Percentiles rank a stretch among this genome's conserved stretches.
Evolutionary conservation across 2,888 invertebrate genomes (phyloP).

Genomic region (Papilio gigon): DNA sequence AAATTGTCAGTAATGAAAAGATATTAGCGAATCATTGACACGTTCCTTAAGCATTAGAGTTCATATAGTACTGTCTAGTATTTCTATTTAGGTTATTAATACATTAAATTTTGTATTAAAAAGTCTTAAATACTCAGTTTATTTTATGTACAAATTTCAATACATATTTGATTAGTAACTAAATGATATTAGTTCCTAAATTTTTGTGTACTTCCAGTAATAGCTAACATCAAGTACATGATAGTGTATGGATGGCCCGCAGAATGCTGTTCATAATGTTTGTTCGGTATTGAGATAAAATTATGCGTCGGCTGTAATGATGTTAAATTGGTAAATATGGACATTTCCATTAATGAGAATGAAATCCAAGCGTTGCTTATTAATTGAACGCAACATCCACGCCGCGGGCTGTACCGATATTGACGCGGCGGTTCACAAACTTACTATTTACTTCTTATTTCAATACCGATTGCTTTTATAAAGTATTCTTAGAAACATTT

Average conservation of each 20-base stretch:
- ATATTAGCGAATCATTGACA: neutral
- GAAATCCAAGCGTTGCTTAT: conserved; percentile 42
- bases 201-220: neutral
- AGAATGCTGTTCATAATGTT: conserved; percentile 18
- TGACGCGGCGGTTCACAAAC: conserved; percentile 39
- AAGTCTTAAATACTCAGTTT: too few relatives aligned
- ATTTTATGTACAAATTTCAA: too few relatives aligned
- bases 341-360: conserved; percentile 47
- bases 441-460: conserved; percentile 35
- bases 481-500: conserved; percentile 24
- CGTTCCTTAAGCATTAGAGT: neutral
- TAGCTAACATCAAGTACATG: neutral
- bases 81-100: too few relatives aligned
- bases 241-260: conserved; percentile 6
- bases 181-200: too few relatives aligned
- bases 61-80: too few relatives aligned
- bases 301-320: conserved; percentile 34
- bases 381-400: conserved; percentile 40
- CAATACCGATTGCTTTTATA: conserved; percentile 24
- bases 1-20: neutral
- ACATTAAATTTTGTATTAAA: too few relatives aligned
- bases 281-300: conserved; percentile 17
- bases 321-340: conserved; percentile 47
- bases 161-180: too few relatives aligned
- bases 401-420: conserved; percentile 40